Conservation (phyloP, 2,113 vertebrate genomes). For the Peromyscus leucopus region DNA sequence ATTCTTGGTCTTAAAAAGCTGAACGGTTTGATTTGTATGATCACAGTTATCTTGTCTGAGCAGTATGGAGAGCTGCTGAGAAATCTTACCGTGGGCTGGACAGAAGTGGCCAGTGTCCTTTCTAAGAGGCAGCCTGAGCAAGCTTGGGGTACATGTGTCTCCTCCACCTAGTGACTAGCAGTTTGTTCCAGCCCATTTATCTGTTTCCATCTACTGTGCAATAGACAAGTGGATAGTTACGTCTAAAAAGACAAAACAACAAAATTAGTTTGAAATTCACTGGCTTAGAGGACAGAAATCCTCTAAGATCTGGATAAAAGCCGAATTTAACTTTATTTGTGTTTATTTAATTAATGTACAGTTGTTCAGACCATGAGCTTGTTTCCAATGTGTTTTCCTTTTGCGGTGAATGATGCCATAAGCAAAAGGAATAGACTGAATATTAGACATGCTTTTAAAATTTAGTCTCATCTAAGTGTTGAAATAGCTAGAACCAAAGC, state of each 20-base stretch:
- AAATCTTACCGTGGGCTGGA: not conserved
- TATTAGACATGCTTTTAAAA: constrained; percentile 4
- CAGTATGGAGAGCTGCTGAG: not conserved
- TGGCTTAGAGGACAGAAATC: constrained; percentile 23
- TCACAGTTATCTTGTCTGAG: not conserved
- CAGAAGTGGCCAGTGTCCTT: not conserved
- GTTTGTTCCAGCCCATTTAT: not conserved
- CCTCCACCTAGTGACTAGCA: no score
- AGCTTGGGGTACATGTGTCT: not conserved
- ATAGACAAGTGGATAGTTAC: not conserved
- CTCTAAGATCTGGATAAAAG: constrained; percentile 31
- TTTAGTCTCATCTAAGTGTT: constrained; percentile 43
- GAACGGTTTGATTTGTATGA: not conserved
- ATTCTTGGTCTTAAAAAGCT: constrained; percentile 23
- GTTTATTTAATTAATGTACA: constrained; percentile 56
- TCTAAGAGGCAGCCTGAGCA: not conserved
- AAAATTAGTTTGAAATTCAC: constrained; percentile 15
- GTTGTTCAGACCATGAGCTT: not conserved
- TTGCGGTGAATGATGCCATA: constrained; percentile 32
- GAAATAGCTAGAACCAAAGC: constrained; percentile 24
- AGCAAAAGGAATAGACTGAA: constrained; percentile 11
- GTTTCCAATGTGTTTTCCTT: constrained; percentile 18
- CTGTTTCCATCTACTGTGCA: constrained; percentile 52
- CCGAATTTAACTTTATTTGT: constrained; percentile 12
- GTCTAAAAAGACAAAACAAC: constrained; percentile 41